Conservation (phyloP, 2,113 vertebrate genomes). For the Colossoma macropomum region DNA sequence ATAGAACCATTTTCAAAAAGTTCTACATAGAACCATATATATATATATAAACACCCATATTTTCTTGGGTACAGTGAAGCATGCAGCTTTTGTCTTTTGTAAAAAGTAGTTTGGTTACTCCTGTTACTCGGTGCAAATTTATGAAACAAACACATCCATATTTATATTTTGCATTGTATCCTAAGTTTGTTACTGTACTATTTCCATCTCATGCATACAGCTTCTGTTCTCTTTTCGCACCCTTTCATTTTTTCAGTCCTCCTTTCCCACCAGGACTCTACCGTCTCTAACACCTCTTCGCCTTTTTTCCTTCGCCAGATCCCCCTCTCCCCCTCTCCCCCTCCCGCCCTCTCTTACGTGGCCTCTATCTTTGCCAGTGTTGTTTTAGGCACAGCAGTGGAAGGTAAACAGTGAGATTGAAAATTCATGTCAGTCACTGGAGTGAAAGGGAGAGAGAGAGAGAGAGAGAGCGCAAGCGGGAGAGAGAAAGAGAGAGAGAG, state of each 20-base stretch:
- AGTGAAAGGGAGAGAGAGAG: constrained; percentile 73
- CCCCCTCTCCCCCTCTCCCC: constrained; percentile 10
- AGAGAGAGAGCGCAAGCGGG: constrained; percentile 56
- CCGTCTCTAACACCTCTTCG: constrained; percentile 45
- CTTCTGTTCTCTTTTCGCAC: constrained; percentile 73
- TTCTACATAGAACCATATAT: no score
- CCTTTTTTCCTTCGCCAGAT: constrained; percentile 23
- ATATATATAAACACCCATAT: no score
- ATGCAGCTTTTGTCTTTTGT: no score
- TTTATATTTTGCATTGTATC: not conserved
- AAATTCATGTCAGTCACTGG: constrained; percentile 83
- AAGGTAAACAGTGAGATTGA: constrained; percentile 86
- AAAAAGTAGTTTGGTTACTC: not conserved
- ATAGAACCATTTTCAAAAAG: no score
- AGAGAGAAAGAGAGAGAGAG: constrained; percentile 61
- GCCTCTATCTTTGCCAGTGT: constrained; percentile 69
- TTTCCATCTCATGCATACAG: constrained; percentile 33
- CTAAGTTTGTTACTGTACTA: not conserved
- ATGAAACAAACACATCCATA: not conserved
- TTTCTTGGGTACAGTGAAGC: not conserved
- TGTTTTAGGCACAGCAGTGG: constrained; percentile 84
- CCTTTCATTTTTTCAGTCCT: constrained; percentile 60
- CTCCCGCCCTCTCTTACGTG: not conserved
- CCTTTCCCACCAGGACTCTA: constrained; percentile 55
- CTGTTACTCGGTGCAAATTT: not conserved